Conservation (phyloP, 2,888 invertebrate genomes). For the Anthrax anthrax region DNA sequence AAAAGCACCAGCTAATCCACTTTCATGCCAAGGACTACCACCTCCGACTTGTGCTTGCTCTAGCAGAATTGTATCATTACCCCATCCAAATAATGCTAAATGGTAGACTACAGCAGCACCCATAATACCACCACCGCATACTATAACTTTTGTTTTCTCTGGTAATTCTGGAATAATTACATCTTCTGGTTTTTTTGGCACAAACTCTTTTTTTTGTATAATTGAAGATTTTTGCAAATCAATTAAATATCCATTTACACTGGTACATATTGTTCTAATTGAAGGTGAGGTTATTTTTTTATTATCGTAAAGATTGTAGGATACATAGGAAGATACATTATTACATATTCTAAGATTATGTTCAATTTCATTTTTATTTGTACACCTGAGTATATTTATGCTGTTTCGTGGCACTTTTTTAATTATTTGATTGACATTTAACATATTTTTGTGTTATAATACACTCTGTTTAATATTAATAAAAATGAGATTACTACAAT, state of each 20-base stretch:
- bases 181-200: slow-evolving; percentile 21
- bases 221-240: slow-evolving; percentile 15
- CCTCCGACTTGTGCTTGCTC: slow-evolving; percentile 73
- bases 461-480: too few species aligned
- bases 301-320: not conserved
- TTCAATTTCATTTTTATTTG: not conserved
- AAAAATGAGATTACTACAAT: too few species aligned
- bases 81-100: slow-evolving; percentile 69
- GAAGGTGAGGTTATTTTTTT: not conserved
- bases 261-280: too few species aligned
- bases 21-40: slow-evolving; percentile 66
- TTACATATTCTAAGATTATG: not conserved
- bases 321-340: too few species aligned
- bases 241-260: not conserved
- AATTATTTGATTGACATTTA: not conserved
- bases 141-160: slow-evolving; percentile 53
- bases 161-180: slow-evolving; percentile 7
- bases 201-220: slow-evolving; percentile 25
- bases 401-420: not conserved
- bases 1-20: slow-evolving; percentile 69
- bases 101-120: slow-evolving; percentile 88
- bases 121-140: slow-evolving; percentile 87
- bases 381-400: too few species aligned
- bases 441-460: not conserved
- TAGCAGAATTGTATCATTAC: slow-evolving; percentile 61